Base-by-base conservation (phyloP, 2,797 vertebrate species). In the Molossus molossus region DNA sequence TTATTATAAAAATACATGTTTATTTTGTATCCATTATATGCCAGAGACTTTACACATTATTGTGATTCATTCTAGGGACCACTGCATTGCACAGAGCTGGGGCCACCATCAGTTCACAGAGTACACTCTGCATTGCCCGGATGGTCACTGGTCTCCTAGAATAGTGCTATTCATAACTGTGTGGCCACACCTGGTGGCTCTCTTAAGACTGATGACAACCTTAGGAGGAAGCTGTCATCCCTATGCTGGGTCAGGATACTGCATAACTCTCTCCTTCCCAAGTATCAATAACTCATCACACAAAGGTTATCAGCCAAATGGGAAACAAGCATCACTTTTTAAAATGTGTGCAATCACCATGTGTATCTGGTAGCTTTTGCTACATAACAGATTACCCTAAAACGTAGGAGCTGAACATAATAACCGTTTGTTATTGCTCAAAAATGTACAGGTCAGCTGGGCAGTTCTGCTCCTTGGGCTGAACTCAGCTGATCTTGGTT, bases 1-100 rank as follows among this genome's bases (percentile, higher is more conserved):
- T 89, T 69, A 58, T 70, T 95, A 62, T 70, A 79, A 94, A 92
- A 92, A 82, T 75, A 20, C 55, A 84, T 58, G 15, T 81, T 96
- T 80, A 57, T 90, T 95, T 96, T 88, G 27, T 7, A 76, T 58
- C 64, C 62, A 23, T 55, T 95, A 29, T 23, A 48, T n/a, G 7
- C n/a, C 77, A 89, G 67, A 94, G 53, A 94, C 20, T 67, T 84
- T 62, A 70, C 8, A 55, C 23, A 87, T 91, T 58, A 21, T 45
- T 13, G 69, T 80, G 48, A 21, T 85, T 60, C 73, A 77, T 85
- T 81, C 62, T 25, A 67, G 37, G 4, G 72, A 17, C 15, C 64
- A 86, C 65, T 50, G 21, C 11, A 17, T 29, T 84, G 75, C 21
- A 14, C 23, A 64, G 45, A 91, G 50, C 75, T 58, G 57, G 6